Evolutionary conservation across 1,140 invertebrate species (phyloP), one percentile per base, ranked within the genome.

Genomic region (Diabrotica undecimpunctata): DNA sequence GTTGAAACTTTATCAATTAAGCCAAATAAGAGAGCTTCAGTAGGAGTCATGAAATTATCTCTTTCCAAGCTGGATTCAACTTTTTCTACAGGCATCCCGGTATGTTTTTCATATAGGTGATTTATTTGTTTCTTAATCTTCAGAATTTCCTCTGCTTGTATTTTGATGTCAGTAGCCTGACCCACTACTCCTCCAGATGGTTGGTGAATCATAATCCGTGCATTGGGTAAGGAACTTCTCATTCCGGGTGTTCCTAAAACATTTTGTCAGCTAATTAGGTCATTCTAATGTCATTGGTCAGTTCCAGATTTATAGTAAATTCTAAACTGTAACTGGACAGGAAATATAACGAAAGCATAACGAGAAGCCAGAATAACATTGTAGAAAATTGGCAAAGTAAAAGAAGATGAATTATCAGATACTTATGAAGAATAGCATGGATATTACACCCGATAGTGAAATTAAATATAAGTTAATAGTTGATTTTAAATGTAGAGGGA

Each of bases 151-250:
- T 97, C 92, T 0, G 96, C 97, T 78, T 98, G 95, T 75, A 99
- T 99, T 76, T 95, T 88, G 75, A 99, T 98, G 79, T 99, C 96
- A 51, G 96, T 97, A 8, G 96, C 97, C 84, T 97, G 96, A 41
- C 97, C 96, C 83, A 83, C 83, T 53, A 90, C 95, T 57, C 94
- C 92, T 51, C 97, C 97, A 54, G 94, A 96, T 5, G 97, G 96
- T 77, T 99, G 97, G 82, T 99, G 97, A 41, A 98, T 91, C 97
- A 99, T 99, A 53, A 99, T 96, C 63, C 97, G 85, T 4, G 96
- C 90, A 82, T 99, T 97, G n/a, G 97, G 97, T 14, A 99, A 81
- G 0, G 96, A 92, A 82, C 97, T 90, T 35, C 75, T 70, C 75
- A 76, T 76, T 14, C 74, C 74, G 72, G 38, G 38, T 13, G 61